Conservation (phyloP, 2,113 vertebrate genomes). For the Phylloscopus trochiloides region DNA sequence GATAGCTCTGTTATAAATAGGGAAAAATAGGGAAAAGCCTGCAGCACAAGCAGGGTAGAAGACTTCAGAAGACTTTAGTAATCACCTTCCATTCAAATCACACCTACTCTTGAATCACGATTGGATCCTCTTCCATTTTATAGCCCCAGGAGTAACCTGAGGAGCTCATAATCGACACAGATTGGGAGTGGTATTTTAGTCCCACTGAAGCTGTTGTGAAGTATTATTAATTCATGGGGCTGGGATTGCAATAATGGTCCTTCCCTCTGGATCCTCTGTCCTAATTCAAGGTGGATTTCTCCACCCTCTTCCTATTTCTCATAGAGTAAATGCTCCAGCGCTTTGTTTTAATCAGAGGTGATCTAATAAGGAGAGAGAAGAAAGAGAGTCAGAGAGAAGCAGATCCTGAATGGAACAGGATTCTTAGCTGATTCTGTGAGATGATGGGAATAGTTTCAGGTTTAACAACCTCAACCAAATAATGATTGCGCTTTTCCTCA, state of each 20-base stretch:
- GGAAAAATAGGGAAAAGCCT: not conserved
- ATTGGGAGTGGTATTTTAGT: slow-evolving; percentile 2
- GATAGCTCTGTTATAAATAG: slow-evolving; percentile 22
- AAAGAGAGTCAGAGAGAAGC: not conserved
- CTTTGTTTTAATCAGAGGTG: not conserved
- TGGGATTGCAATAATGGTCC: not conserved
- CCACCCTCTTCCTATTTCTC: not conserved
- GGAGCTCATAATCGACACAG: slow-evolving; percentile 7
- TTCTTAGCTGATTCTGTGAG: not conserved
- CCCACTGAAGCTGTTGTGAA: not conserved
- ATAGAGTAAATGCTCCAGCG: not conserved
- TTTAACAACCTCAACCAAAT: not conserved
- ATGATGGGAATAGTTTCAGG: not conserved
- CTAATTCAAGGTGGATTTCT: not conserved
- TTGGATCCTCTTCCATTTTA: slow-evolving; percentile 10
- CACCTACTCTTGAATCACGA: slow-evolving; percentile 5
- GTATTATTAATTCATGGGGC: slow-evolving; percentile 24
- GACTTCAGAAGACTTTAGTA: slow-evolving; percentile 28
- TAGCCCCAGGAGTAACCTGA: slow-evolving; percentile 1
- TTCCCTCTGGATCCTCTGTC: not conserved
- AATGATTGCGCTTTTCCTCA: not conserved
- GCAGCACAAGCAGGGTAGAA: not conserved
- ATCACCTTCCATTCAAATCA: slow-evolving; percentile 56
- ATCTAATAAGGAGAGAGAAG: not conserved
- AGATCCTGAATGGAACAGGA: not conserved